Evolutionary conservation across 2,797 vertebrate species (phyloP), one percentile per base, ranked within the genome.

Genomic region (Phoeniculus purpureus): DNA sequence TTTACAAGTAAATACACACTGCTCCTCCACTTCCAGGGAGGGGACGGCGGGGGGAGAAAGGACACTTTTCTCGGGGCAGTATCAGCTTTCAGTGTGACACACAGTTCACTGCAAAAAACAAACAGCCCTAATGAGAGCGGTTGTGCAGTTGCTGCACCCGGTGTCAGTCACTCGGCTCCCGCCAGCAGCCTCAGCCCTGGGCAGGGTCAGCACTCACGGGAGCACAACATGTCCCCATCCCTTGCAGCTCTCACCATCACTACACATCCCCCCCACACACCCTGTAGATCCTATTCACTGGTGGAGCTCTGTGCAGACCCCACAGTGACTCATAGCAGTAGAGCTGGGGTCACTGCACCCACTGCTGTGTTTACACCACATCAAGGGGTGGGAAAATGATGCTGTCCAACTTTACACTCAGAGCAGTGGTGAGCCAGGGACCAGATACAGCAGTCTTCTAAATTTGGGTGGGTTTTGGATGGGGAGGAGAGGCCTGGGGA

Each of bases 11-110:
- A 94, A 94, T 83, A 85, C 1, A 74, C 4, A 32, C 68, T 80
- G 76, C 37, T 37, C 71, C 79, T 76, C 64, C 19, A 2, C 56
- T 72, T 78, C 90, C 65, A 71, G 0, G 25, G 43, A 45, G 59
- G 45, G 66, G 48, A 16, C 10, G 43, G 9, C 45, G 37, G 54
- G 54, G 67, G 59, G 48, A 76, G 81, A 64, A 79, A 67, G 72
- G 65, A 72, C 72, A 14, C 68, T 81, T 90, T 81, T 93, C 77
- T 80, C 85, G 68, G 77, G 9, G 29, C 20, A 2, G 20, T 94
- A 77, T 95, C 95, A 88, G 71, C 18, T 96, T 89, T 55, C 95
- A 89, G 89, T 1, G 54, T 94, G 94, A 95, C 92, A 95, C 93
- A 66, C 80, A 94, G 95, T 89, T 96, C 96, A 96, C 87, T 75